These are phyloP conservation scores for Lonchura striata DNA, from an alignment of 2,113 vertebrate genomes.

Conservation along the genomic window DNA sequence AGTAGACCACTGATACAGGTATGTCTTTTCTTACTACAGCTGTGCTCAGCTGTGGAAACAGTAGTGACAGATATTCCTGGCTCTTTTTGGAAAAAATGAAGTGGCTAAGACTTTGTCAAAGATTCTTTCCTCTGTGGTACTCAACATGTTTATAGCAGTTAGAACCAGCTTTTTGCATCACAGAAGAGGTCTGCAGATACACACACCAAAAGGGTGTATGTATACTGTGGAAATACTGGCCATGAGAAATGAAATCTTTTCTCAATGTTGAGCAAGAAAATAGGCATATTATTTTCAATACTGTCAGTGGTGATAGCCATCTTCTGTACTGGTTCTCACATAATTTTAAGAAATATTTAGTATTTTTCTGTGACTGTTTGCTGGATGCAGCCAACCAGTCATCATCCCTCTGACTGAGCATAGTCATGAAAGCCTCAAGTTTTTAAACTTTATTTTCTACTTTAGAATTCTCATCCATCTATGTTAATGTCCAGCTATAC, in stretches of 20 bases:
- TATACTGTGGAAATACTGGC: background rate
- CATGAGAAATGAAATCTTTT: background rate
- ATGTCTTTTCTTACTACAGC: background rate
- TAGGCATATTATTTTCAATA: background rate
- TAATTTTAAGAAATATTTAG: background rate
- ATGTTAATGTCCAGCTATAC: background rate
- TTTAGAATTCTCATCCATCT: background rate
- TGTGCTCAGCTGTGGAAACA: background rate
- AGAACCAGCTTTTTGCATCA: background rate
- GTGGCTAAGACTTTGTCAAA: background rate
- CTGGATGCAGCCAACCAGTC: background rate
- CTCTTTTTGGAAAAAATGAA: background rate
- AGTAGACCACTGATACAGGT: background rate
- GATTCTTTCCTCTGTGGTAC: background rate
- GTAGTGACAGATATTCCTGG: background rate
- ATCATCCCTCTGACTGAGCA: background rate
- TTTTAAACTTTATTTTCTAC: background rate
- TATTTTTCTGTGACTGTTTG: background rate
- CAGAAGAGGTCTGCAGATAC: background rate
- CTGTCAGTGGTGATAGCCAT: background rate
- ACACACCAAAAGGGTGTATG: accelerated
- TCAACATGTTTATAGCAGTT: background rate
- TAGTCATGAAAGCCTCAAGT: background rate
- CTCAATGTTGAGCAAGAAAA: background rate
- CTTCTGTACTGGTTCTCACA: accelerated